Evolutionary conservation across 2,113 vertebrate species (phyloP), one percentile per base, ranked within the genome.

Genomic region (Malurus alboscapulatus): DNA sequence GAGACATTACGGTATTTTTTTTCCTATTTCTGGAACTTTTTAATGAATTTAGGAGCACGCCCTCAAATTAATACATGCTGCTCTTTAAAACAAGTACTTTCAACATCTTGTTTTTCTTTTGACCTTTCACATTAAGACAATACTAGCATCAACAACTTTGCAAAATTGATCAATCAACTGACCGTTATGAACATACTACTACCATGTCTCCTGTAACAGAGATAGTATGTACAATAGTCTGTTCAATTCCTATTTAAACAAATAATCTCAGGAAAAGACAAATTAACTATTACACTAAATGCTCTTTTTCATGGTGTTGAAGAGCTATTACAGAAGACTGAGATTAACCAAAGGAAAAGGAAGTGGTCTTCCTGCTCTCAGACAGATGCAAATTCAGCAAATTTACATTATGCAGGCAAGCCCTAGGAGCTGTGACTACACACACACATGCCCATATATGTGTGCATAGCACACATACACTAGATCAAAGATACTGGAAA

Each of bases 181-280:
- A 48, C 27, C 61, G 40, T 45, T 91, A 50, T 1, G 32, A 79
- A 44, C 17, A 15, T 45, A 36, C n/a, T 69, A 67, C 32, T 68
- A 57, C 29, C 7, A 36, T 9, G 32, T 26, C 54, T 87, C 54
- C 71, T 87, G 26, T 19, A 58, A 71, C 3, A 17, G 18, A 87
- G 58, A 54, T 30, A 50, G 38, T 26, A 85, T 62, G 88, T 73
- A 88, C 59, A 96, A 84, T 57, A 94, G 48, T 12, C 21, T 86
- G 84, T 84, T 76, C 40, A 72, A 84, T 36, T 84, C 45, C 69
- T 89, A 85, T 82, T 89, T 82, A 87, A 96, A 88, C 40, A 68
- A 93, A 79, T 69, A 94, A 92, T 85, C 17, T 6, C 91, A 92
- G 89, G 87, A 95, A 94, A 25, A 91, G 34, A 66, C 58, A 63